phyloP scores from a whole-genome alignment of 2,888 invertebrate genomes.

The Drosophila hawaiiensis region DNA sequence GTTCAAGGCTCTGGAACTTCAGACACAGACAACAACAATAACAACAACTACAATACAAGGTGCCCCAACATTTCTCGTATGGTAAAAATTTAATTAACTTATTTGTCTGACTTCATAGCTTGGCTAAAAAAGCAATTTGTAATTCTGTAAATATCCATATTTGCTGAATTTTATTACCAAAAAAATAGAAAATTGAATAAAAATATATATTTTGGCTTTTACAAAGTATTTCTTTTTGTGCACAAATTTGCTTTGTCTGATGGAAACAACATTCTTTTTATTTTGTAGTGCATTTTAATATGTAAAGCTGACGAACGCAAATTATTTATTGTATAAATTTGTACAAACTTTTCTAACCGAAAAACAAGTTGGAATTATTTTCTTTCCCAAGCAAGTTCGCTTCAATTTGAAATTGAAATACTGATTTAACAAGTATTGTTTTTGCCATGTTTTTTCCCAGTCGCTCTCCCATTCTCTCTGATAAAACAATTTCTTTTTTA shows the following conservation, averaged over 20 bases:
- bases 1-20: slow-evolving; percentile 49
- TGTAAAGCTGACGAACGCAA: neutral
- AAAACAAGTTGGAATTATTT: neutral
- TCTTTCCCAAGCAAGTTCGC: neutral
- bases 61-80: slow-evolving; percentile 10
- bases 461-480: neutral
- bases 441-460: neutral
- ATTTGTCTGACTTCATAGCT: slow-evolving; percentile 20
- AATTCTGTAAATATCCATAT: slow-evolving; percentile 23
- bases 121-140: neutral
- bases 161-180: neutral
- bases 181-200: no score
- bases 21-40: slow-evolving; percentile 20
- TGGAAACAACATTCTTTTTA: neutral
- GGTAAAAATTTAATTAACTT: slow-evolving; percentile 54
- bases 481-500: slow-evolving; percentile 4
- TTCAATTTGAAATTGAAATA: neutral
- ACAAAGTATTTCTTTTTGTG: neutral
- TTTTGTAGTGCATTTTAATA: neutral
- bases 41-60: slow-evolving; percentile 2
- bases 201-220: neutral
- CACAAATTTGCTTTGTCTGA: neutral
- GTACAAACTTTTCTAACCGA: neutral
- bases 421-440: neutral
- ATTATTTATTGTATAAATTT: neutral